These are phyloP conservation scores for Styela clava DNA, from an alignment of 23 tunicate genomes.

Conservation along the genomic window DNA sequence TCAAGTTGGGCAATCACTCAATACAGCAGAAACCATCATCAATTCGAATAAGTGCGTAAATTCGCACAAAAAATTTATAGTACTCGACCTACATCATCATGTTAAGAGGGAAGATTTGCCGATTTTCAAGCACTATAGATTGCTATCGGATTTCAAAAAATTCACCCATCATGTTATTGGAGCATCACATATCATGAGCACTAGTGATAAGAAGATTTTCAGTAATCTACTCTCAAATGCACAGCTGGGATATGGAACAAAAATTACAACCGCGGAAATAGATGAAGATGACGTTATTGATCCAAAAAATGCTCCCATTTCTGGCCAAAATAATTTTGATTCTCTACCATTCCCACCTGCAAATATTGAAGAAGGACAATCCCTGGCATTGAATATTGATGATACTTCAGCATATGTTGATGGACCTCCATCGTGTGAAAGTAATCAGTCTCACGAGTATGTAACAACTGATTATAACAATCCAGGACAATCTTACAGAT, in stretches of 20 bases:
- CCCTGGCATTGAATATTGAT: not conserved
- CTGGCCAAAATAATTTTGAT: not conserved
- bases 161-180: not conserved
- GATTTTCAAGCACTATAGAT: constrained; percentile 1
- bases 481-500: not conserved
- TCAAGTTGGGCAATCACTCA: not conserved
- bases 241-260: not conserved
- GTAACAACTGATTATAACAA: not conserved
- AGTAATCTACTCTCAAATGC: constrained; percentile 6
- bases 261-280: not conserved
- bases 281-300: not conserved
- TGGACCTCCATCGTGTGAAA: not conserved
- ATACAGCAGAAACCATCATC: not conserved
- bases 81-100: not conserved
- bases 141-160: not conserved
- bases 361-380: not conserved
- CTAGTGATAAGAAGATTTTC: not conserved
- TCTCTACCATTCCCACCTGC: not conserved
- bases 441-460: not conserved
- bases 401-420: not conserved
- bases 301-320: too few species aligned
- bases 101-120: not conserved
- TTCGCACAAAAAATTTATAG: not conserved
- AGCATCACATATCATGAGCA: not conserved
- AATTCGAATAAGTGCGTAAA: not conserved